Conservation (phyloP, 2,113 vertebrate species). For the Hippolais icterina region DNA sequence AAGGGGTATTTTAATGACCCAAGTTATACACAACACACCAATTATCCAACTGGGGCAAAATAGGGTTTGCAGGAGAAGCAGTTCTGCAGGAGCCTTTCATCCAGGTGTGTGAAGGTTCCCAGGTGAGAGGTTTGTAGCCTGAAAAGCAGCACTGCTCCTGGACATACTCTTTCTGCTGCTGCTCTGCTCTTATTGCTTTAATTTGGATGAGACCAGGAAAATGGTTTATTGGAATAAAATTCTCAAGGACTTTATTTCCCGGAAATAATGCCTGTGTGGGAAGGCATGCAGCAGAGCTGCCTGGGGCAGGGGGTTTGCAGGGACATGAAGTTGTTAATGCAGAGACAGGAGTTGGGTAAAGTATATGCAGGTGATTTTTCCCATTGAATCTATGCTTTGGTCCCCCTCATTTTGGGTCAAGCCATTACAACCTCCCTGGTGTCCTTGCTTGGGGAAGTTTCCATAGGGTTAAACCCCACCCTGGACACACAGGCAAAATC, state of each 20-base stretch:
- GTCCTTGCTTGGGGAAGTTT: neutral
- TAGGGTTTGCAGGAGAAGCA: neutral
- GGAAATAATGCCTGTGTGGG: rapidly evolving
- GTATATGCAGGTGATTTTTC: neutral
- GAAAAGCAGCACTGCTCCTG: neutral
- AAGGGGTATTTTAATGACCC: neutral
- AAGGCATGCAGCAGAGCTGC: neutral
- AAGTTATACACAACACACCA: neutral
- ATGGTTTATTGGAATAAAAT: neutral
- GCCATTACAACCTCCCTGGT: neutral
- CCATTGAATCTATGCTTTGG: neutral
- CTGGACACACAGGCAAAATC: rapidly evolving
- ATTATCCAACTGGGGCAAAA: neutral
- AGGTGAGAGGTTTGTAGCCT: neutral
- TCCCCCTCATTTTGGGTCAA: neutral
- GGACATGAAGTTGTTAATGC: neutral
- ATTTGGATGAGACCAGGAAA: neutral
- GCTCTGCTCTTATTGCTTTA: neutral
- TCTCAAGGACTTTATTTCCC: neutral
- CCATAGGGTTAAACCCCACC: neutral
- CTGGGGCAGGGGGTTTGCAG: too few relatives aligned
- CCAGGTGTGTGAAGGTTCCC: neutral
- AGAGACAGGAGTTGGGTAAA: neutral
- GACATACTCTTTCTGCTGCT: neutral
- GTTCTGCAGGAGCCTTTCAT: neutral